Evolutionary conservation across 2,797 vertebrate genomes (phyloP), one percentile per base, ranked within the genome.

Genomic region (Scolopax rusticola): DNA sequence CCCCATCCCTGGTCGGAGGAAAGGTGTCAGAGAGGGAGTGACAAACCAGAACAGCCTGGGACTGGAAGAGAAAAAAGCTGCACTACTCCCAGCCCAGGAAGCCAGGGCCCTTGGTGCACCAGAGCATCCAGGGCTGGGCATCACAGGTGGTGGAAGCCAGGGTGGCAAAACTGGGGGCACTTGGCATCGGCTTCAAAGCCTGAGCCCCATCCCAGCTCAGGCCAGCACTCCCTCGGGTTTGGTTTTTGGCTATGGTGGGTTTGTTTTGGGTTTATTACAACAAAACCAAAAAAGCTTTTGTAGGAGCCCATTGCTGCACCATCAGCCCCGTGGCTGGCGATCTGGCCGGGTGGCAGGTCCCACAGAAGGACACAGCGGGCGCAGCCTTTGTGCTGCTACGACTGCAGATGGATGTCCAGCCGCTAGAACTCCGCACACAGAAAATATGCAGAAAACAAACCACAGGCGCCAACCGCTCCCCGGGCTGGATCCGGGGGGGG

Each of bases 21-120:
- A 95, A 68, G n/a, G 17, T 23, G 43, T 17, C 38, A 74, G 78
- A 87, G 48, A 77, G 9, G 33, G 45, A 50, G n/a, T 88, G 57
- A 87, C 3, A 10, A 83, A 78, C 40, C 18, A 69, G 43, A 71
- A 41, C 4, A 23, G 41, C 73, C 41, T 74, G 19, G 12, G 33
- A 63, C 45, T 45, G 38, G 79, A 81, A 84, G 11, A 67, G 30
- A 24, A 45, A 65, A 60, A 32, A 84, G 43, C 57, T 43, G 32
- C 9, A 4, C 45, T 1, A 14, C 51, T 89, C 50, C 53, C 33
- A 54, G 15, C 19, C 19, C 40, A 73, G 41, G 61, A 69, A 69
- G 40, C 73, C 1, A 6, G 9, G 38, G 45, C 60, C 21, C 50
- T 83, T 0, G 1, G 54, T 0, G 1, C 33, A 9, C 15, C 11